These are phyloP conservation scores for Calameuta idolon DNA, from an alignment of 2,888 invertebrate species.

Conservation along the genomic window DNA sequence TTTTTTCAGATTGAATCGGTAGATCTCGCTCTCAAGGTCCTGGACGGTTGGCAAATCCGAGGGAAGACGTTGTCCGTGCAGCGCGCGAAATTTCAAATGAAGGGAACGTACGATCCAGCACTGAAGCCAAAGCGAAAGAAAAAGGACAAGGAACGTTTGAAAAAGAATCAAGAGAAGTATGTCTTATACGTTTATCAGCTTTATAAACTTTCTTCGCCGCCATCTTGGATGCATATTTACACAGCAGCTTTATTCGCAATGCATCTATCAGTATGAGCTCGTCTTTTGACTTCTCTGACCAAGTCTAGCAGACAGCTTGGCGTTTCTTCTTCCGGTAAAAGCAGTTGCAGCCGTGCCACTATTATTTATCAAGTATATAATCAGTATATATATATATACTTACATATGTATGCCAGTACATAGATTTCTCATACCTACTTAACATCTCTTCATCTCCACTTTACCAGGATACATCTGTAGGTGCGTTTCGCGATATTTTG, in stretches of 20 bases:
- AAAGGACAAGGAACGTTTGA: constrained; percentile 87
- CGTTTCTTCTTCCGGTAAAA: constrained; percentile 48
- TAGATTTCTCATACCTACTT: not conserved
- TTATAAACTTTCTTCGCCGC: not conserved
- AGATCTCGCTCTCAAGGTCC: constrained; percentile 87
- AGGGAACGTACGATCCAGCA: constrained; percentile 92
- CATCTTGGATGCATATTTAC: not conserved
- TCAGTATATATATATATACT: not conserved
- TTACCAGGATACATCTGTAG: not conserved
- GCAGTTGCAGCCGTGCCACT: constrained; percentile 50
- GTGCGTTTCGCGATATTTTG: not conserved
- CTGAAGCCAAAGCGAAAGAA: constrained; percentile 91
- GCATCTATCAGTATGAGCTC: not conserved
- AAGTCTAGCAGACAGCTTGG: constrained; percentile 53
- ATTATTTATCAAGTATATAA: not conserved
- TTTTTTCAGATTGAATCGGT: constrained; percentile 85
- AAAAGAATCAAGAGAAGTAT: constrained; percentile 92
- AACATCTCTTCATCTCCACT: not conserved
- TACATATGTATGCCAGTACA: not conserved
- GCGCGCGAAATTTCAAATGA: constrained; percentile 93
- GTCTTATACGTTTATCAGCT: constrained; percentile 33
- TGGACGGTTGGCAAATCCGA: constrained; percentile 88
- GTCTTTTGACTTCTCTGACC: not conserved
- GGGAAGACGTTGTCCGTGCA: constrained; percentile 89
- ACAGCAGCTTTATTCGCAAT: not conserved